Evolutionary conservation across 2,113 vertebrate species (phyloP), one percentile per base, ranked within the genome.

Genomic region (Menidia beryllina): DNA sequence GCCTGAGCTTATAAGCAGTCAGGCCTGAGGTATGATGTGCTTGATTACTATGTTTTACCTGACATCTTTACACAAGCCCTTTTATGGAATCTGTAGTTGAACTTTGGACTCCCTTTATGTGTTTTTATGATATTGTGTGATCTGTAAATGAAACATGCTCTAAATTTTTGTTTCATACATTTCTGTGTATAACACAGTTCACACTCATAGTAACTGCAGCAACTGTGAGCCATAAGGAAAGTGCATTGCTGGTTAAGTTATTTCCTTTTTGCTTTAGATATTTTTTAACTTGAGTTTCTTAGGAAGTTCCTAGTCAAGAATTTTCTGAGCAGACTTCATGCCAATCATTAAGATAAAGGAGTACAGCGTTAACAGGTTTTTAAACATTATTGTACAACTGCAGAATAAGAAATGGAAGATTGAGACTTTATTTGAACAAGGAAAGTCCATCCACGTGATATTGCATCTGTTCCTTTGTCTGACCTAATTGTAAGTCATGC

Each of bases 51-150:
- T 77, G 52, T 62, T 72, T 76, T 65, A 39, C 43, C 34, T n/a
- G 14, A 23, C 34, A 43, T 45, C 43, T 69, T 79, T 65, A 50
- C 52, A 11, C 26, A 55, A 26, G 62, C 66, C 57, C 66, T 62
- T 58, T 7, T 26, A 26, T 62, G 69, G 71, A 84, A 48, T 75
- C 19, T 63, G 34, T 1, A 30, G 61, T 24, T 77, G 83, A 75
- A 87, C 87, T 81, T 91, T 89, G 87, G 55, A 74, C 83, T 27
- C 47, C 1, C 38, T 75, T 70, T 62, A 72, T 66, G 41, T 13
- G 2, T 19, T 49, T 77, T 80, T 81, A 86, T 67, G 45, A 58
- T 38, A 25, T 21, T 7, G 0, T 36, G n/a, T 62, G 68, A 82
- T 67, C 58, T 72, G 72, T 47, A 67, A 71, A 65, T 62, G 8